These are phyloP conservation scores for Dryomyza anilis DNA, from an alignment of 2,888 invertebrate species.

Conservation along the genomic window DNA sequence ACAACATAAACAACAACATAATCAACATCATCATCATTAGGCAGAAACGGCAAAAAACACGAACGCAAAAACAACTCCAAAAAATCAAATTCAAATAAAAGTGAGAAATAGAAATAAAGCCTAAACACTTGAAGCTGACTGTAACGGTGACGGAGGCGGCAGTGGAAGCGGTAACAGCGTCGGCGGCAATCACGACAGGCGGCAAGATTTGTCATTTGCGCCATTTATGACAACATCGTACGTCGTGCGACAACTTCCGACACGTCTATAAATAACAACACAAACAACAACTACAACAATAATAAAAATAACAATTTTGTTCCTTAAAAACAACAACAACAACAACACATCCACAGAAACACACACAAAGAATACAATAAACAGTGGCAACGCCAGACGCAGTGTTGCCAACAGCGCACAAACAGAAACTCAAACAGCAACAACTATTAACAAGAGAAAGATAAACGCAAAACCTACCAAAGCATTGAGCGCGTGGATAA, in stretches of 20 bases:
- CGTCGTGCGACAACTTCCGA: background rate
- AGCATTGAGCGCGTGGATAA: slow-evolving; percentile 4
- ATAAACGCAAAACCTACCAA: background rate
- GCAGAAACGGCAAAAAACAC: background rate
- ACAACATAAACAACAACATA: background rate
- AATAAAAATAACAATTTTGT: background rate
- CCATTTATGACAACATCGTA: background rate
- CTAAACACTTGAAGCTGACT: background rate
- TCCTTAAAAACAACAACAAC: background rate
- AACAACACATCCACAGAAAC: background rate
- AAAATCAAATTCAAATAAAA: background rate
- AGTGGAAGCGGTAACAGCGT: background rate
- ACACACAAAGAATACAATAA: slow-evolving; percentile 14
- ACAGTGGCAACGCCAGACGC: background rate
- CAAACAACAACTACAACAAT: too few species aligned
- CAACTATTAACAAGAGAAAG: too few species aligned
- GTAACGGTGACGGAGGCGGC: too few species aligned
- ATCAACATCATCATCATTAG: slow-evolving; percentile 16
- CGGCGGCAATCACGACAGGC: background rate
- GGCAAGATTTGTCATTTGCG: background rate
- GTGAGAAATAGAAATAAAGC: background rate
- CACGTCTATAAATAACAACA: background rate
- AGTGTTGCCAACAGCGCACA: too few species aligned
- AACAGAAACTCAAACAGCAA: slow-evolving; percentile 9
- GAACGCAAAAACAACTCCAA: background rate